phyloP scores from a whole-genome alignment of 2,888 invertebrate species.

The Achlya flavicornis region DNA sequence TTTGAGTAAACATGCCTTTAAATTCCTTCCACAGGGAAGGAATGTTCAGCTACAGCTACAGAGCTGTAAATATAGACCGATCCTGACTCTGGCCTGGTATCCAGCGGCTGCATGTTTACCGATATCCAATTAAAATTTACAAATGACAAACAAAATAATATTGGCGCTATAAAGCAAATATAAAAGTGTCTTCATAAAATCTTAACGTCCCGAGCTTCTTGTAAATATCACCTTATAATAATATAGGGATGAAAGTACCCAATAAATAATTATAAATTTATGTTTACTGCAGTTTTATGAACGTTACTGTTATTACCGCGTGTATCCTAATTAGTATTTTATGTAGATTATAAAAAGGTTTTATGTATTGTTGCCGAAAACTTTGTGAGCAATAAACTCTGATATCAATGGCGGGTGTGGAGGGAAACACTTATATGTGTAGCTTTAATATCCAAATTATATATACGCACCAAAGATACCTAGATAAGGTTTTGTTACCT shows the following conservation, averaged over 20 bases:
- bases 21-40: too few relatives aligned
- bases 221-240: constrained; percentile 30
- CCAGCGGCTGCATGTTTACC: neutral
- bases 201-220: constrained; percentile 15
- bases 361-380: constrained; percentile 3
- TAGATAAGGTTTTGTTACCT: neutral
- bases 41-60: too few relatives aligned
- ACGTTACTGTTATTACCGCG: constrained; percentile 40
- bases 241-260: constrained; percentile 23
- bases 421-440: neutral
- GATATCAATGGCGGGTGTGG: neutral
- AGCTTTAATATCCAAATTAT: neutral
- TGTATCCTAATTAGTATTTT: constrained; percentile 55
- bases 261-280: constrained; percentile 47
- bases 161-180: constrained; percentile 5
- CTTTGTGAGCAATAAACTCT: neutral
- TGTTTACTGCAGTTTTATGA: constrained; percentile 48
- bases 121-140: neutral
- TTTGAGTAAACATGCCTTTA: too few relatives aligned
- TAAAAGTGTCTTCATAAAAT: constrained; percentile 7
- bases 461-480: neutral
- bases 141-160: constrained; percentile 1
- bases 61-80: too few relatives aligned
- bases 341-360: constrained; percentile 42
- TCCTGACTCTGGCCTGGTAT: too few relatives aligned